These are phyloP conservation scores for Temnothorax longispinosus DNA, from an alignment of 1,140 invertebrate genomes.

Conservation along the genomic window DNA sequence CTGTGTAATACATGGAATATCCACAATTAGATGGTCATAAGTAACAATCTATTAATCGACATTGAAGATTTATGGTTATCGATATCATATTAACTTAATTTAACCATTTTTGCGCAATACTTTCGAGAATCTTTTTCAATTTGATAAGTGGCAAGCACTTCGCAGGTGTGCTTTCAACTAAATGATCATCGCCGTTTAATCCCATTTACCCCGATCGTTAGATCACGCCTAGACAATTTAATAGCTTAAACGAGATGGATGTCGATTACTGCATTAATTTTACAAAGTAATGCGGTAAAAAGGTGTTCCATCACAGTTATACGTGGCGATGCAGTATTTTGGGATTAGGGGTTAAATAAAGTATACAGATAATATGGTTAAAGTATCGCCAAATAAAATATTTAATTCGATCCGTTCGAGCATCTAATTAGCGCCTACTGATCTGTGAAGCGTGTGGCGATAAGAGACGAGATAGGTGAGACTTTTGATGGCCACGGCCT, in stretches of 20 bases:
- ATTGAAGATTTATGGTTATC: background rate
- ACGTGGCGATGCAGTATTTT: background rate
- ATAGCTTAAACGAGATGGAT: background rate
- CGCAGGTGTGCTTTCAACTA: constrained; percentile 22
- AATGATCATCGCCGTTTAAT: constrained; percentile 48
- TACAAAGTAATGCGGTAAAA: background rate
- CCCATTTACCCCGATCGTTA: constrained; percentile 46
- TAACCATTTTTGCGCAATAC: background rate
- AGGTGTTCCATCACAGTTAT: background rate
- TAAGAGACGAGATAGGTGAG: background rate
- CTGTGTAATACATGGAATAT: background rate
- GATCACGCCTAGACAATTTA: constrained; percentile 49
- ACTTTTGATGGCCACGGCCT: constrained; percentile 44
- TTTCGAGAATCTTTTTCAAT: constrained; percentile 22
- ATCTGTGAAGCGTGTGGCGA: background rate
- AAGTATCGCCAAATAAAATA: background rate
- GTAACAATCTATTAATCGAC: constrained; percentile 2
- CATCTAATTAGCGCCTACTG: background rate
- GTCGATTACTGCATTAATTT: constrained; percentile 11
- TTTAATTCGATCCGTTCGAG: background rate
- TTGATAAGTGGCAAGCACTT: constrained; percentile 43
- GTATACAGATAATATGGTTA: background rate
- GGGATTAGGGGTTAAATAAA: background rate
- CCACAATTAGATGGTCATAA: background rate
- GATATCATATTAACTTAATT: background rate